Evolutionary conservation across 2,888 invertebrate species (phyloP), one percentile per base, ranked within the genome.

Genomic region (Thereva nobilitata): DNA sequence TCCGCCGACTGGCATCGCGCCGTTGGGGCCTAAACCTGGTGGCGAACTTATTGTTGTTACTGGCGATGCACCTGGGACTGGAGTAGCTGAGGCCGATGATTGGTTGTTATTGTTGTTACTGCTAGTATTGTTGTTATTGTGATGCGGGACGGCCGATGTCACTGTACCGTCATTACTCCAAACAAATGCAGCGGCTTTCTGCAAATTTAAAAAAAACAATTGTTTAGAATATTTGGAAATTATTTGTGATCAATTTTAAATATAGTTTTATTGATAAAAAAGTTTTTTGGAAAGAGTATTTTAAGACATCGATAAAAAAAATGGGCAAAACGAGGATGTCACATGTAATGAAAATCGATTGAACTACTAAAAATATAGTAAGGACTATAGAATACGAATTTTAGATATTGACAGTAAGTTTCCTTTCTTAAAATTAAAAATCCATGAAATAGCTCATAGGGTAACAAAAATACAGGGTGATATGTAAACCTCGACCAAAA

Each of bases 101-200:
- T 67, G 68, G 57, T 70, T 71, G 54, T 67, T 67, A 64, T 70
- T 72, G 64, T 69, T 70, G 42, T 57, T 68, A 35, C 35, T 65
- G 2, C 35, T 66, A 44, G 69, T 67, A 5, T 52, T 69, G 45
- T 69, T 69, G 52, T 71, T 72, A 9, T 71, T 71, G 55, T 70
- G 69, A 56, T 72, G 69, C 47, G 68, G 63, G 41, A 68, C 68
- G 45, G 71, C 66, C 12, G 73, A 69, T 45, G 72, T 70, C 67
- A 70, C 63, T 68, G 73, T 69, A 66, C 67, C 67, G 66, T 83
- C 84, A 54, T 83, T 84, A 68, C 84, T 84, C 86, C 86, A 86
- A 74, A 84, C 83, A 75, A 85, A 86, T 77, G 85, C 85, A 76
- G 84, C 84, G 68, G 85, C 84, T 83, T 88, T 89, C 88, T 88